Evolutionary conservation across 2,888 invertebrate species (phyloP), one percentile per base, ranked within the genome.

Genomic region (Caenorhabditis virilis): DNA sequence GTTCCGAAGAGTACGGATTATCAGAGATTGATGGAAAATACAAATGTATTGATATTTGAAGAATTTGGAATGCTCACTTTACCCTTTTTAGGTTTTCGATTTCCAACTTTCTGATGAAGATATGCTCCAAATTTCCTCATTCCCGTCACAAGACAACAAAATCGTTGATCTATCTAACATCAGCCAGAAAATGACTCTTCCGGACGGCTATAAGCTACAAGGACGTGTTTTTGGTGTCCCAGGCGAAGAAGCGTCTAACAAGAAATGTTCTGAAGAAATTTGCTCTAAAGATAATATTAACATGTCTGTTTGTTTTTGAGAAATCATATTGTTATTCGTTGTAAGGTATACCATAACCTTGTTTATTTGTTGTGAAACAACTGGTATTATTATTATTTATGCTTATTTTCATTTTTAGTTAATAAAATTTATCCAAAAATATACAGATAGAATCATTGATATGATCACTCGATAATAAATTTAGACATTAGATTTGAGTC

Each of bases 1-100:
- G 85, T 85, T 58, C 85, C 85, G 5, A 85, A 84, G 62, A 83
- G 84, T 20, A 82, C 82, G 15, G 79, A 81, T 57, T 61, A 68
- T 6, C 62, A 78, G 33, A 67, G 85, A 52, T 74, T 84, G 23
- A 60, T 62, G 51, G 83, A 84, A 61, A 85, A 85, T 67, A 64
- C 76, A 36, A 54, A 80, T 55, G 82, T 83, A 2, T 84, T 81
- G 57, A 9, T 13, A 41, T 22, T 13, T 20, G 41, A 18, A 22
- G 2, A 20, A 25, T 25, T 3, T 27, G 16, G 22, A 6, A n/a
- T 15, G 2, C 23, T 30, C 30, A 9, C 13, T 13, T 30, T 30
- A 6, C 13, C 30, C 16, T 52, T 46, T 74, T 7, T 64, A 84
- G 81, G 78, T 84, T 5, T 84, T 81, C 57, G 82, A 83, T 61